Conservation (phyloP, 2,888 invertebrate genomes). For the Acrocera orbiculus region DNA sequence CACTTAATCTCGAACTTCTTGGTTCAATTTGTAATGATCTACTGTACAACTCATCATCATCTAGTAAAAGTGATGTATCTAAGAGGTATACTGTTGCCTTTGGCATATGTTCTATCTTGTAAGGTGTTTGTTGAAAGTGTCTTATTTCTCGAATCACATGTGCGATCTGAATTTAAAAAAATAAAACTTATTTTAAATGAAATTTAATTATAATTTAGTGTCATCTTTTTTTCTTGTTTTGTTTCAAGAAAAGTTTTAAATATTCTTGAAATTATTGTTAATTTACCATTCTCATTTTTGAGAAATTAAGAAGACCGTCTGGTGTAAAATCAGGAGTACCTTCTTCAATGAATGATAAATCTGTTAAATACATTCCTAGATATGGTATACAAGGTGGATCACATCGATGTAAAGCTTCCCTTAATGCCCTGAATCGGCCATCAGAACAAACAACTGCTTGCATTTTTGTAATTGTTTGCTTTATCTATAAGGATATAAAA, state of each 20-base stretch:
- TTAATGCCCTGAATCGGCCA: constrained; percentile 67
- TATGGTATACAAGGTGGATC: constrained; percentile 80
- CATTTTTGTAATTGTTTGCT: constrained; percentile 71
- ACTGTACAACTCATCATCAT: constrained; percentile 65
- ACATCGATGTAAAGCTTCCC: constrained; percentile 75
- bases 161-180: constrained; percentile 47
- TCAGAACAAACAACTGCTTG: constrained; percentile 78
- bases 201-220: neutral
- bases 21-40: constrained; percentile 74
- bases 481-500: constrained; percentile 65
- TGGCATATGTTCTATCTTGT: constrained; percentile 71
- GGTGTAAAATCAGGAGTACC: constrained; percentile 81
- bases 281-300: constrained; percentile 83
- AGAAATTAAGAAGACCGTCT: constrained; percentile 75
- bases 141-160: constrained; percentile 83
- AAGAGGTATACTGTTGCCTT: constrained; percentile 62
- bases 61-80: constrained; percentile 56
- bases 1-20: constrained; percentile 27
- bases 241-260: neutral
- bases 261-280: neutral
- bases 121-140: constrained; percentile 79
- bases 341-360: constrained; percentile 83
- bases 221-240: neutral
- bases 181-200: constrained; percentile 1
- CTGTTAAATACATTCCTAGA: constrained; percentile 76